Conservation (phyloP, 2,888 invertebrate species). For the Clanis bilineata region DNA sequence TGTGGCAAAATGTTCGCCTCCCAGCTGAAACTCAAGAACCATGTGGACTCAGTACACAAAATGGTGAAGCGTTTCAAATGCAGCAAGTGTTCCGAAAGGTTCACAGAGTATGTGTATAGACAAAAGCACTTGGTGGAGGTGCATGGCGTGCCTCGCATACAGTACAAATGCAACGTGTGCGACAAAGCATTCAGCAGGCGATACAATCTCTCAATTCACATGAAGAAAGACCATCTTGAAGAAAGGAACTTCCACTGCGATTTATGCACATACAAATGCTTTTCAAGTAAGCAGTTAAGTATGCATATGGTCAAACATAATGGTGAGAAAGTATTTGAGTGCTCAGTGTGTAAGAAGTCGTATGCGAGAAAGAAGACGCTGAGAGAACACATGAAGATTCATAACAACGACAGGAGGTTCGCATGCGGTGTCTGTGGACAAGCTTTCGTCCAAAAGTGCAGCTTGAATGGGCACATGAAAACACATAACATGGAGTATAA, state of each 20-base stretch:
- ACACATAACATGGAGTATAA: conserved; percentile 55
- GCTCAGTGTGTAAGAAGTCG: conserved; percentile 66
- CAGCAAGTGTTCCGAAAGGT: conserved; percentile 58
- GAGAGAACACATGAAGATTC: conserved; percentile 68
- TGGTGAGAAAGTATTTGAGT: conserved; percentile 56
- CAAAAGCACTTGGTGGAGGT: conserved; percentile 62
- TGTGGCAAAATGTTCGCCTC: conserved; percentile 60
- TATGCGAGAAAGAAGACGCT: conserved; percentile 66
- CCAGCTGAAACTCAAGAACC: conserved; percentile 55
- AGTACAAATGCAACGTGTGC: conserved; percentile 65
- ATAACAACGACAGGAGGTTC: conserved; percentile 65
- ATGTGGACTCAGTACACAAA: conserved; percentile 55
- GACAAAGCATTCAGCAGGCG: conserved; percentile 50
- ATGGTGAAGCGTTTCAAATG: conserved; percentile 60
- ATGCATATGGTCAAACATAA: conserved; percentile 64
- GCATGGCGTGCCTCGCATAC: conserved; percentile 54
- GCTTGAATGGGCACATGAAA: conserved; percentile 66
- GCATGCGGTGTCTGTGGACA: conserved; percentile 63
- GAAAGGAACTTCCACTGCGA: conserved; percentile 47
- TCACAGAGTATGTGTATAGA: conserved; percentile 58
- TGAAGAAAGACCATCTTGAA: conserved; percentile 61
- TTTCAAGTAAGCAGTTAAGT: conserved; percentile 55
- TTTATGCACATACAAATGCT: conserved; percentile 52
- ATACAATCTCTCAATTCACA: conserved; percentile 56
- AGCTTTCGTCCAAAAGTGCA: conserved; percentile 68